Conservation (phyloP, 2,888 invertebrate genomes). For the Onthophagus sagittarius region DNA sequence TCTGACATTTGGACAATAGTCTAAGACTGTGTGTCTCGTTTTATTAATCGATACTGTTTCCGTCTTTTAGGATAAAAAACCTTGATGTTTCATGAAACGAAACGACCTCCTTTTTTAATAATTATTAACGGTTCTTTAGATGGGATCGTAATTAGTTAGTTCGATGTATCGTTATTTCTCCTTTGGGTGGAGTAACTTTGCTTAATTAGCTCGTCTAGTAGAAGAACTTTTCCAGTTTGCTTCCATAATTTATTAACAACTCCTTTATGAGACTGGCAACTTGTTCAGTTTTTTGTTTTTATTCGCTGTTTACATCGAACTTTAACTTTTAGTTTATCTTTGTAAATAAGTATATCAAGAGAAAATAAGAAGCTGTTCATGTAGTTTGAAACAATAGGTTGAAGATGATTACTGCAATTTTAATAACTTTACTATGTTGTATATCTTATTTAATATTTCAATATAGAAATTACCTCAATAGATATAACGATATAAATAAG, state of each 20-base stretch:
- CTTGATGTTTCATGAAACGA: too few species aligned
- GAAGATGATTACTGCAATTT: neutral
- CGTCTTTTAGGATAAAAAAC: too few species aligned
- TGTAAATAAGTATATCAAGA: neutral
- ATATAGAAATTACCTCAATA: neutral
- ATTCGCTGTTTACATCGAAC: too few species aligned
- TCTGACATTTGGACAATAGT: too few species aligned
- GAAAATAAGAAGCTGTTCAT: neutral
- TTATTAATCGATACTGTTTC: too few species aligned
- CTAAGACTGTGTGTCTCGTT: too few species aligned
- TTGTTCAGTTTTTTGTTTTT: too few species aligned
- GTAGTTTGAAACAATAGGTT: neutral
- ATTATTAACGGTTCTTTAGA: too few species aligned
- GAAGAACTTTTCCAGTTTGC: neutral
- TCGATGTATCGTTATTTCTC: neutral
- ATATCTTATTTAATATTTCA: neutral
- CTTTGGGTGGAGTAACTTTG: neutral
- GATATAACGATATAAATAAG: neutral
- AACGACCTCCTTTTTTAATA: too few species aligned
- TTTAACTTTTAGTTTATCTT: neutral
- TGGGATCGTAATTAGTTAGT: neutral
- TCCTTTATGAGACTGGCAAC: too few species aligned
- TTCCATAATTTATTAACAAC: neutral
- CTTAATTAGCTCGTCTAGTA: neutral
- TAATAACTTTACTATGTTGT: neutral